These are phyloP conservation scores for Yponomeuta plumbellus DNA, from an alignment of 2,888 invertebrate genomes.

Conservation along the genomic window DNA sequence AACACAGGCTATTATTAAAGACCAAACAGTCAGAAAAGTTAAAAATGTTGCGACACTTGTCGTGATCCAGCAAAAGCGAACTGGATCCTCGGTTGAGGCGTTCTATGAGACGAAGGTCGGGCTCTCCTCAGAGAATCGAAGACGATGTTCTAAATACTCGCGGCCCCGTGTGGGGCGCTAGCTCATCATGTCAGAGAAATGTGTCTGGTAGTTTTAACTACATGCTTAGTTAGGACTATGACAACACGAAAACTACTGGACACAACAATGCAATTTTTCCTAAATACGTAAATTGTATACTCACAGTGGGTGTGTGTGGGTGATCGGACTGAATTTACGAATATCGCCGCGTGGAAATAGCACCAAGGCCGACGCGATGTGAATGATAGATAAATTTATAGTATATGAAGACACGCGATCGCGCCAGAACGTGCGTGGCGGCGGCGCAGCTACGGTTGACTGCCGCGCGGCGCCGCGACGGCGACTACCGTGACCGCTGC, in stretches of 20 bases:
- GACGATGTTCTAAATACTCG: no score
- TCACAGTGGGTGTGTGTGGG: constrained; percentile 36
- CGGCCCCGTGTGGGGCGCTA: no score
- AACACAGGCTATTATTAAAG: no score
- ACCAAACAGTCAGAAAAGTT: no score
- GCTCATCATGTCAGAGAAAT: neutral
- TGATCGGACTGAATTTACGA: constrained; percentile 31
- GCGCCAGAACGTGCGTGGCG: neutral
- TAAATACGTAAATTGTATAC: constrained; percentile 30
- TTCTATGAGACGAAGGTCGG: no score
- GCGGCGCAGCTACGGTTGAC: neutral
- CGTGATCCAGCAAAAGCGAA: no score
- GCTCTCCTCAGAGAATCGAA: no score
- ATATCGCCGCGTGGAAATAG: constrained; percentile 47
- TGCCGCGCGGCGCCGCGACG: neutral
- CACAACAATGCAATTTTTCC: neutral
- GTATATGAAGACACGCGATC: neutral
- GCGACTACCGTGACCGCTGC: neutral
- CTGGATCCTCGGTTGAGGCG: no score
- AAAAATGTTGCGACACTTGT: no score
- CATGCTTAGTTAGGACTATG: no score
- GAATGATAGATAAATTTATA: constrained; percentile 6
- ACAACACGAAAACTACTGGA: neutral
- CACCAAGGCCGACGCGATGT: constrained; percentile 45
- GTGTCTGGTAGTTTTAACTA: neutral